phyloP scores from a whole-genome alignment of 2,797 vertebrate species.

The Diglossa cyanea region DNA sequence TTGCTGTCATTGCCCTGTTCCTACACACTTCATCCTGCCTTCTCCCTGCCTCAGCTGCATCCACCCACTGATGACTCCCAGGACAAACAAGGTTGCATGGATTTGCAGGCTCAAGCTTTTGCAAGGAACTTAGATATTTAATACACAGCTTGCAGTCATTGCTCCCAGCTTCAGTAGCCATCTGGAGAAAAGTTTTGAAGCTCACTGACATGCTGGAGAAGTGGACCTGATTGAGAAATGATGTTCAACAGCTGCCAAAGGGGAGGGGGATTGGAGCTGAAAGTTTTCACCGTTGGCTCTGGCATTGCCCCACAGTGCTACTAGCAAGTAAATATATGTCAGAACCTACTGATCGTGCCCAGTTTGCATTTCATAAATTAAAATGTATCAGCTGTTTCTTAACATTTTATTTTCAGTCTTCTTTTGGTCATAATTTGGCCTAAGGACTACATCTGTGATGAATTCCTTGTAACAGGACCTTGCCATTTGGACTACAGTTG shows the following conservation, averaged over 20 bases:
- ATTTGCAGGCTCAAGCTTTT: not conserved
- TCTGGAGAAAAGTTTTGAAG: constrained; percentile 38
- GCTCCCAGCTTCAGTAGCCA: not conserved
- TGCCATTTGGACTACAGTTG: constrained; percentile 55
- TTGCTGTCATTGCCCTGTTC: not conserved
- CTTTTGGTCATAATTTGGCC: constrained; percentile 38
- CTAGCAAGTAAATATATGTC: constrained; percentile 32
- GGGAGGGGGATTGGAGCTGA: not conserved
- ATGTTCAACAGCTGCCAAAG: constrained; percentile 27
- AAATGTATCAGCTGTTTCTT: constrained; percentile 48
- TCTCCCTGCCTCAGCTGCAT: not conserved
- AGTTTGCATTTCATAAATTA: constrained; percentile 50
- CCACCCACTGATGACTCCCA: not conserved
- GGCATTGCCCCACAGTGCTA: not conserved
- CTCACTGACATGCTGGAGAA: constrained; percentile 16
- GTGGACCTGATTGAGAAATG: constrained; percentile 9
- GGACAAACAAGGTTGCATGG: not conserved
- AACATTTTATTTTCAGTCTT: constrained; percentile 55
- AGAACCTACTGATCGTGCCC: not conserved
- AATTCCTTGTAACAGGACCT: constrained; percentile 36
- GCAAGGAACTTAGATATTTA: not conserved
- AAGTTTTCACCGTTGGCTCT: not conserved
- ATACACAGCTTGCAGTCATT: not conserved
- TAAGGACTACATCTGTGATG: constrained; percentile 46
- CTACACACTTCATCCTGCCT: not conserved